phyloP scores from a whole-genome alignment of 1,140 invertebrate species.

The Bombus pyrosoma region DNA sequence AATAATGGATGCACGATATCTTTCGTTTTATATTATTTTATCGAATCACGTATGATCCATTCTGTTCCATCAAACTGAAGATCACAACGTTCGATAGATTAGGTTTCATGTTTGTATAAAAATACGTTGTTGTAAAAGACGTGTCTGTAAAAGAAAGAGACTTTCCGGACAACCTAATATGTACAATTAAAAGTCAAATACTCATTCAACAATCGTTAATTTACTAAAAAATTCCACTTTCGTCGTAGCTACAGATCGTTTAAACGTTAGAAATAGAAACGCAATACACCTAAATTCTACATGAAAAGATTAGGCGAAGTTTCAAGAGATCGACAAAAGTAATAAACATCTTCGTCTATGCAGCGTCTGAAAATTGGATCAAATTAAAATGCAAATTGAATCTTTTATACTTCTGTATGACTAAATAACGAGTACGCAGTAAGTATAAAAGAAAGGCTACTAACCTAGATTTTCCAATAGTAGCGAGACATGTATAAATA shows the following conservation, averaged over 20 bases:
- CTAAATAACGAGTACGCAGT: no score
- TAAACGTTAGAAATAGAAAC: not conserved
- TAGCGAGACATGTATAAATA: not conserved
- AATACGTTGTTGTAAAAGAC: no score
- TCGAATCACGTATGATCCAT: no score
- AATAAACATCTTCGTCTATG: not conserved
- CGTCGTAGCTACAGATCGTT: not conserved
- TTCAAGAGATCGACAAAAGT: no score
- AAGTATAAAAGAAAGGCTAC: not conserved
- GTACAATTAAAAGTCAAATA: not conserved
- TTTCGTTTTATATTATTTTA: no score
- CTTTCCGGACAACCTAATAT: no score
- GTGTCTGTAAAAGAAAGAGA: no score
- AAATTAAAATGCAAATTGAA: not conserved
- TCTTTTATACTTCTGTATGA: not conserved
- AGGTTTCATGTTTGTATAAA: no score
- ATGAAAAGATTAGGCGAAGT: not conserved
- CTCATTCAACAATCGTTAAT: not conserved
- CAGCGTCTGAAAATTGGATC: not conserved
- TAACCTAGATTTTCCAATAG: conserved; percentile 11
- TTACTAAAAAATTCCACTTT: not conserved
- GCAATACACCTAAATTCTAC: not conserved
- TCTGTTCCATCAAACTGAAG: no score
- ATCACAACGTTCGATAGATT: no score
- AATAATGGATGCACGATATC: no score